Conservation (phyloP, 2,888 invertebrate genomes). For the Oxystoma pomonae region DNA sequence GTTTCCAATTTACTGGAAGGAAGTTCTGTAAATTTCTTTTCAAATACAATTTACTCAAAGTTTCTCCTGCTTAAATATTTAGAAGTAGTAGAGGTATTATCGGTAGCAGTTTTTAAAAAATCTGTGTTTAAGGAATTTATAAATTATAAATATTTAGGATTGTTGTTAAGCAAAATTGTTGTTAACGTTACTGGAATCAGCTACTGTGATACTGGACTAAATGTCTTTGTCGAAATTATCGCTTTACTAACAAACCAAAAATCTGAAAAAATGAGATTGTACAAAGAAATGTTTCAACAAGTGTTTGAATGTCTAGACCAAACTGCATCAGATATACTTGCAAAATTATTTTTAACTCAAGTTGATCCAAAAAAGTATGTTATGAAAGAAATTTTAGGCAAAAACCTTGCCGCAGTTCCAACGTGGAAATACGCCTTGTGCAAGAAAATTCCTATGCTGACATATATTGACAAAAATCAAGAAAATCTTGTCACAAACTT, state of each 20-base stretch:
- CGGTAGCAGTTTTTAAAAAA: constrained; percentile 42
- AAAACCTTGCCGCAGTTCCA: constrained; percentile 49
- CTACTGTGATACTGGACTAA: constrained; percentile 49
- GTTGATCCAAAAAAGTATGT: constrained; percentile 48
- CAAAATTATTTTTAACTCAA: constrained; percentile 54
- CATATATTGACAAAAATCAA: constrained; percentile 47
- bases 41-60: constrained; percentile 55
- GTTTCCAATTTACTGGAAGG: constrained; percentile 63
- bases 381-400: constrained; percentile 52
- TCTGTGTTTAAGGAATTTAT: constrained; percentile 39
- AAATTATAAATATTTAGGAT: constrained; percentile 27
- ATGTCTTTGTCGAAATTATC: constrained; percentile 54
- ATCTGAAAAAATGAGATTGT: constrained; percentile 44
- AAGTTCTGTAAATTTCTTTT: constrained; percentile 56
- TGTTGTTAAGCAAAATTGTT: constrained; percentile 58
- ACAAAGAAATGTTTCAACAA: constrained; percentile 49
- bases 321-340: constrained; percentile 56
- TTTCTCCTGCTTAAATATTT: constrained; percentile 58
- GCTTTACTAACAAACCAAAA: constrained; percentile 50
- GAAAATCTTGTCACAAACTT: constrained; percentile 55
- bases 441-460: constrained; percentile 58
- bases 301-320: constrained; percentile 56
- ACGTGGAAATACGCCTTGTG: constrained; percentile 66
- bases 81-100: constrained; percentile 58
- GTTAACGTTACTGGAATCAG: constrained; percentile 53